A percentile compares a stretch with the other conserved stretches of the same genome.
These are phyloP conservation scores for Tipula helvola DNA, from an alignment of 2,888 invertebrate genomes.

Conservation along the genomic window DNA sequence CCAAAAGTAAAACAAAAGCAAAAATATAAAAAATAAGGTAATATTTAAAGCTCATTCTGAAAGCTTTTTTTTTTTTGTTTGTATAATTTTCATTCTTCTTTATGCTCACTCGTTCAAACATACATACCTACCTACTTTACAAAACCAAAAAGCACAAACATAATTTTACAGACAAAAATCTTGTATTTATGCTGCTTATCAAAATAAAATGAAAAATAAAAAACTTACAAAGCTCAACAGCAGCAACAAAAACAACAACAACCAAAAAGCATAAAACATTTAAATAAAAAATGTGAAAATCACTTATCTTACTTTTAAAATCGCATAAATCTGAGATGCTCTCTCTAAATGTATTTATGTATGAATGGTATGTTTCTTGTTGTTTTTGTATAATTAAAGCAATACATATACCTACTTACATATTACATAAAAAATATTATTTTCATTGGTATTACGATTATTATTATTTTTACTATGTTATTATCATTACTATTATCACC, in stretches of 20 bases:
- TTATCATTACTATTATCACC: background rate
- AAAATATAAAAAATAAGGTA: background rate
- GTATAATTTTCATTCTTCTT: background rate
- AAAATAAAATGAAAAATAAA: background rate
- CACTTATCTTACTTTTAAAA: background rate
- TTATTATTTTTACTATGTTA: background rate
- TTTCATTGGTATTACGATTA: background rate
- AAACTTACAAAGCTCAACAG: background rate
- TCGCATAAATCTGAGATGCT: background rate
- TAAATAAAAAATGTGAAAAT: background rate
- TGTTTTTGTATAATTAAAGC: background rate
- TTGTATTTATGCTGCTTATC: background rate
- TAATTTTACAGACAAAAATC: background rate
- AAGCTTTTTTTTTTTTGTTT: background rate
- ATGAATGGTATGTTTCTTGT: background rate
- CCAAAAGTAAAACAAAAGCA: background rate
- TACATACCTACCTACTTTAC: background rate
- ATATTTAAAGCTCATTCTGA: background rate
- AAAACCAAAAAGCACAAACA: background rate
- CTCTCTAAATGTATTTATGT: background rate
- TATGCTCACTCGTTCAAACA: background rate
- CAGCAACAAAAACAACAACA: background rate
- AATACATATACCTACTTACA: background rate
- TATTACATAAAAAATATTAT: background rate
- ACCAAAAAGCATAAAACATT: background rate